Conservation (phyloP, 2,113 vertebrate genomes). For the Marcusenius ussheri region DNA sequence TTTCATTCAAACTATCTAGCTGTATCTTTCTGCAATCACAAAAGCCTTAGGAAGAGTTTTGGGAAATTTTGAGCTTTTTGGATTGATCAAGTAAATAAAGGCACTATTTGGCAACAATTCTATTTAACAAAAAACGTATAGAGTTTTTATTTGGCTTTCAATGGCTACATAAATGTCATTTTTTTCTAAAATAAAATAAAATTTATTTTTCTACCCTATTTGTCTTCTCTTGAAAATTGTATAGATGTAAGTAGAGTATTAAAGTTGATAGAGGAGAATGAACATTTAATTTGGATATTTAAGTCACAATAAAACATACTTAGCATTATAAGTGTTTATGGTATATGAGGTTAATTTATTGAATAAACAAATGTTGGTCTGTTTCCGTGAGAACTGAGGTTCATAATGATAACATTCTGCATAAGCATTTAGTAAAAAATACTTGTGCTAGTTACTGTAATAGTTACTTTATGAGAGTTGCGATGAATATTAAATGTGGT, state of each 20-base stretch:
- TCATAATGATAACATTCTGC: background rate
- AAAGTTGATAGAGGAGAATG: background rate
- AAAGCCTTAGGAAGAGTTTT: background rate
- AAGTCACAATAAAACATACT: background rate
- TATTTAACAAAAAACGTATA: background rate
- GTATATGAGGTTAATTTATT: background rate
- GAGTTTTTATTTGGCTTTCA: background rate
- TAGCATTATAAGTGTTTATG: background rate
- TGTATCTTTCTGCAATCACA: background rate
- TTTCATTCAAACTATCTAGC: conserved; percentile 15
- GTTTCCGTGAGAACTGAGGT: background rate
- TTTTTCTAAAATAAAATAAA: background rate
- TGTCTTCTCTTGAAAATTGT: background rate
- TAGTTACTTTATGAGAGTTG: background rate
- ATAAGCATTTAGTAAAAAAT: background rate
- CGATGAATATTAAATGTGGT: background rate
- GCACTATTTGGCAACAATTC: background rate
- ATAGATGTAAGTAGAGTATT: background rate
- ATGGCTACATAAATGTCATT: background rate
- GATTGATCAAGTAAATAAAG: background rate
- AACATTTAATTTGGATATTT: background rate
- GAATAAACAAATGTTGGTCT: background rate
- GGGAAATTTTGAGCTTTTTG: background rate
- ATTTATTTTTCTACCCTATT: background rate
- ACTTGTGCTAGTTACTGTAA: background rate